Conservation (phyloP, 2,888 invertebrate species). For the Lasioglossum malachurum region DNA sequence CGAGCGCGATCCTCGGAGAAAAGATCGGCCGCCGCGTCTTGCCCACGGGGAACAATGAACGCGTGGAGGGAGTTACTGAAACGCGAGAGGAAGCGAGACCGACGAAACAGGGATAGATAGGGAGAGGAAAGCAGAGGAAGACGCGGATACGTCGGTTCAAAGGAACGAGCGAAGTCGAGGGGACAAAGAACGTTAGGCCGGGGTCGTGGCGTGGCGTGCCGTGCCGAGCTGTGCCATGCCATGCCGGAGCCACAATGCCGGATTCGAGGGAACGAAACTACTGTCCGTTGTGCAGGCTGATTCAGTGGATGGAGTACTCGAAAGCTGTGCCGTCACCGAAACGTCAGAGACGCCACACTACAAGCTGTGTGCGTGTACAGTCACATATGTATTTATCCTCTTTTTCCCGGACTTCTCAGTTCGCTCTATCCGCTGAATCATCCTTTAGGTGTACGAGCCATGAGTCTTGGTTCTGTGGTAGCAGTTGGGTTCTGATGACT, state of each 20-base stretch:
- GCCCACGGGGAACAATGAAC: slow-evolving; percentile 43
- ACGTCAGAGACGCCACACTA: too few relatives aligned
- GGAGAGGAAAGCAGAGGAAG: slow-evolving; percentile 12
- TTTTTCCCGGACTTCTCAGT: too few relatives aligned
- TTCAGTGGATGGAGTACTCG: not conserved
- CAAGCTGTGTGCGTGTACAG: too few relatives aligned
- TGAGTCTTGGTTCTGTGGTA: not conserved
- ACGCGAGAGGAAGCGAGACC: not conserved
- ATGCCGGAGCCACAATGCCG: not conserved
- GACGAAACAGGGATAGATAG: not conserved
- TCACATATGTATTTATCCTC: too few relatives aligned
- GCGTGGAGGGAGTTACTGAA: slow-evolving; percentile 8
- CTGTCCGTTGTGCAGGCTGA: not conserved
- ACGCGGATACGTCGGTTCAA: slow-evolving; percentile 11
- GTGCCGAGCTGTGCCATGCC: not conserved
- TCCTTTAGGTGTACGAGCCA: not conserved
- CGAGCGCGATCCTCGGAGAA: slow-evolving; percentile 36
- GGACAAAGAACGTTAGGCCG: slow-evolving; percentile 73
- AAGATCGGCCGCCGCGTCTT: slow-evolving; percentile 40
- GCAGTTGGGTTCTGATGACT: too few relatives aligned
- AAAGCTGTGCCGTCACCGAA: not conserved
- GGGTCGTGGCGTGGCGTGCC: slow-evolving; percentile 65
- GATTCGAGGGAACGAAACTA: not conserved
- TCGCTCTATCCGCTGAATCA: too few relatives aligned
- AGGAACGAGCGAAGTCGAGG: slow-evolving; percentile 56